phyloP scores from a whole-genome alignment of 2,113 vertebrate genomes.

The Protobothrops flavoviridis region DNA sequence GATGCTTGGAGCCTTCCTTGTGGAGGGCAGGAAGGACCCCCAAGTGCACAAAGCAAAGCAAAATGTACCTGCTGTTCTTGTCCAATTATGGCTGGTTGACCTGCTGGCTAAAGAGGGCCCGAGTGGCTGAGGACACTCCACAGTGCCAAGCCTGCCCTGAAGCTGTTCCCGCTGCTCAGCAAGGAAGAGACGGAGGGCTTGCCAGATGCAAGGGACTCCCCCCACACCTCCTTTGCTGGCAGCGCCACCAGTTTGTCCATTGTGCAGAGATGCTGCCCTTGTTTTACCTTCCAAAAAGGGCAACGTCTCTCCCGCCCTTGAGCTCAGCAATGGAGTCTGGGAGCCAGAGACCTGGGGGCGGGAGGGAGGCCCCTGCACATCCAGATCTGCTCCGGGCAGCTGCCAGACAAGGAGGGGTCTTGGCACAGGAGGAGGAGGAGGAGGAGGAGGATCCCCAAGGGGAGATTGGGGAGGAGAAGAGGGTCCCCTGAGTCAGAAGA shows the following conservation, averaged over 20 bases:
- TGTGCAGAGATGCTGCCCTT: slow-evolving; percentile 49
- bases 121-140: fast-evolving
- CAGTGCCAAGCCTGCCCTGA: fast-evolving
- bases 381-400: background rate
- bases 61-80: background rate
- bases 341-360: background rate
- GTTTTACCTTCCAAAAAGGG: slow-evolving; percentile 68
- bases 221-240: background rate
- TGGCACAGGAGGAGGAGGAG: background rate
- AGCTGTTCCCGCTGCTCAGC: background rate
- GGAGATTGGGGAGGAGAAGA: background rate
- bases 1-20: background rate
- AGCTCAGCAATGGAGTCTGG: background rate
- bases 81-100: fast-evolving
- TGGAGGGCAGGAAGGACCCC: background rate
- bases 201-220: fast-evolving
- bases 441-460: background rate
- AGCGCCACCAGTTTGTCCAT: slow-evolving; percentile 28
- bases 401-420: background rate
- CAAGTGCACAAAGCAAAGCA: background rate
- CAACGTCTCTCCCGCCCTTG: slow-evolving; percentile 13
- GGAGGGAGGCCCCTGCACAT: background rate
- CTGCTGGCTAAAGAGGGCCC: fast-evolving
- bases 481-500: background rate
- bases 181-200: background rate